phyloP scores from a whole-genome alignment of 2,113 vertebrate genomes.

The Thamnophis sirtalis region DNA sequence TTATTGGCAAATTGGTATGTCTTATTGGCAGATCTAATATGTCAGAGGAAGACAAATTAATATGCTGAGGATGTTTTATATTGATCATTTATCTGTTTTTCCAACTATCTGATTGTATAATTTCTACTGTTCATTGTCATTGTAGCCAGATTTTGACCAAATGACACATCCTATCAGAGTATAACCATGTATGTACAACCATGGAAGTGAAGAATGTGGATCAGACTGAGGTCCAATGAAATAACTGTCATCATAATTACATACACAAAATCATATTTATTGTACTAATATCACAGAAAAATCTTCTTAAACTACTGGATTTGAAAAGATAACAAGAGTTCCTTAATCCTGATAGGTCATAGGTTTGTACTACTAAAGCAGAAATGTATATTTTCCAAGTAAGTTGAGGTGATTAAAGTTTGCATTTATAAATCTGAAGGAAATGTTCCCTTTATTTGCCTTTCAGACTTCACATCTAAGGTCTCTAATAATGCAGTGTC shows the following conservation, averaged over 20 bases:
- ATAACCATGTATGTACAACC: too few species aligned
- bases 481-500: neutral
- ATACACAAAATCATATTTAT: neutral
- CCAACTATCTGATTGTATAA: neutral
- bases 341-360: neutral
- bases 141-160: neutral
- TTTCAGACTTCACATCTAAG: neutral
- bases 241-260: neutral
- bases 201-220: neutral
- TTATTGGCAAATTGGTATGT: neutral
- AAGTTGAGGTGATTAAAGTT: neutral
- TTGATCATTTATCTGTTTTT: neutral
- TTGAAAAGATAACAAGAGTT: neutral
- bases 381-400: neutral
- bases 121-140: neutral
- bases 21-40: neutral
- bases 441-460: neutral
- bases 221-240: neutral
- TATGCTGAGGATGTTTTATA: neutral
- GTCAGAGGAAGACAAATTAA: neutral
- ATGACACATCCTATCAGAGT: neutral
- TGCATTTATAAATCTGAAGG: neutral
- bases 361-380: neutral
- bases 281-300: neutral
- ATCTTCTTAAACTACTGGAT: neutral